These are phyloP conservation scores for Oxytorus armatus DNA, from an alignment of 2,888 invertebrate species.

Conservation along the genomic window DNA sequence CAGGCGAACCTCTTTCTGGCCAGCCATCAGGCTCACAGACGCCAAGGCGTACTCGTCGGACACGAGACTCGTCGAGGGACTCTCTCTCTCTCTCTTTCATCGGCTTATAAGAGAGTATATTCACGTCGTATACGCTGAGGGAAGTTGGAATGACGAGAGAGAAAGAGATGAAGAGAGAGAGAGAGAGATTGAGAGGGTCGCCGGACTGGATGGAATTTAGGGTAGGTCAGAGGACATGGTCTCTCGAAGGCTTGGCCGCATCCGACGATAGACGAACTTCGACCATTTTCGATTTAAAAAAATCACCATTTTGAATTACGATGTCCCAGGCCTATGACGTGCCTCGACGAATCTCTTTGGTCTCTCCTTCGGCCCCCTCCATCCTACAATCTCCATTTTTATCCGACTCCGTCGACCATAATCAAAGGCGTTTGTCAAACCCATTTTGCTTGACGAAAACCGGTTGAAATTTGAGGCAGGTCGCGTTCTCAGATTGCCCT, in stretches of 20 bases:
- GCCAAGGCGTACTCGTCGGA: slow-evolving; percentile 49
- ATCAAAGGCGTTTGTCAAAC: slow-evolving; percentile 48
- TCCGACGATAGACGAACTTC: slow-evolving; percentile 12
- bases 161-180: slow-evolving; percentile 14
- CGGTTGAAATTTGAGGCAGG: slow-evolving; percentile 67
- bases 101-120: slow-evolving; percentile 40
- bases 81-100: slow-evolving; percentile 14
- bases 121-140: slow-evolving; percentile 55
- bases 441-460: slow-evolving; percentile 25
- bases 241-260: slow-evolving; percentile 28
- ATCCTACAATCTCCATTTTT: slow-evolving; percentile 43
- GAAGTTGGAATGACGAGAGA: slow-evolving; percentile 51
- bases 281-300: slow-evolving; percentile 52
- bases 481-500: slow-evolving; percentile 61
- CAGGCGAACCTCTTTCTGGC: slow-evolving; percentile 41
- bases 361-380: slow-evolving; percentile 30
- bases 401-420: slow-evolving; percentile 39
- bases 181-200: slow-evolving; percentile 50
- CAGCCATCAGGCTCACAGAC: slow-evolving; percentile 58
- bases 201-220: slow-evolving; percentile 76
- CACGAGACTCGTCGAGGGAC: slow-evolving; percentile 44
- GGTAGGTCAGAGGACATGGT: slow-evolving; percentile 75
- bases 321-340: slow-evolving; percentile 4
- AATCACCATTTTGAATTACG: slow-evolving; percentile 61
- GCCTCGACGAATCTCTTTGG: slow-evolving; percentile 6